Conservation (phyloP, 2,888 invertebrate genomes). For the Volucella zonaria region DNA sequence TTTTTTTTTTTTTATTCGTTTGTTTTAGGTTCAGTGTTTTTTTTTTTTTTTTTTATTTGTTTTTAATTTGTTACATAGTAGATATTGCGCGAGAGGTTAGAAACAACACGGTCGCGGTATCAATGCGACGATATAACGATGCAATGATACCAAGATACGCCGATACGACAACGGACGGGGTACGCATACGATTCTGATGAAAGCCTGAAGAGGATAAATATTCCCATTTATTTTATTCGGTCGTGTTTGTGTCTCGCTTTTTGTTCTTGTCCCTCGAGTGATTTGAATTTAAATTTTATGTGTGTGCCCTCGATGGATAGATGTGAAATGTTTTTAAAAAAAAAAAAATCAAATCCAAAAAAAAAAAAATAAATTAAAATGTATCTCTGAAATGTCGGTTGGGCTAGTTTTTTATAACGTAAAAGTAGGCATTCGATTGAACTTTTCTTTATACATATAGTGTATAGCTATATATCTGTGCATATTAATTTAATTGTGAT, state of each 20-base stretch:
- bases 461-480: conserved; percentile 10
- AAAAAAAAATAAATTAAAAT: background rate
- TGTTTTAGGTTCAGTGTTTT: conserved; percentile 16
- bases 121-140: background rate
- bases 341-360: conserved; percentile 17
- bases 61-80: conserved; percentile 47
- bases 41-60: conserved; percentile 36
- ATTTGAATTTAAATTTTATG: conserved; percentile 48
- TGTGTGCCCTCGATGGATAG: conserved; percentile 61
- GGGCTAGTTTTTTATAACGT: background rate
- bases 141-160: background rate
- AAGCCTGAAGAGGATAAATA: conserved; percentile 45
- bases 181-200: conserved; percentile 3
- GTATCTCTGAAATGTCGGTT: no score
- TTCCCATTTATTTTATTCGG: conserved; percentile 38
- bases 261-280: conserved; percentile 3
- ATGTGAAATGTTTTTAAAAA: conserved; percentile 39
- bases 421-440: conserved; percentile 25
- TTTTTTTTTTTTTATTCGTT: background rate
- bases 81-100: conserved; percentile 36
- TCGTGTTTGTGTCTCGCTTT: conserved; percentile 44
- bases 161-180: background rate
- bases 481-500: conserved; percentile 38
- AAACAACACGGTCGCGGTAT: background rate
- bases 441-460: conserved; percentile 26